phyloP scores from a whole-genome alignment of 2,888 invertebrate species.

The Phalera bucephala region DNA sequence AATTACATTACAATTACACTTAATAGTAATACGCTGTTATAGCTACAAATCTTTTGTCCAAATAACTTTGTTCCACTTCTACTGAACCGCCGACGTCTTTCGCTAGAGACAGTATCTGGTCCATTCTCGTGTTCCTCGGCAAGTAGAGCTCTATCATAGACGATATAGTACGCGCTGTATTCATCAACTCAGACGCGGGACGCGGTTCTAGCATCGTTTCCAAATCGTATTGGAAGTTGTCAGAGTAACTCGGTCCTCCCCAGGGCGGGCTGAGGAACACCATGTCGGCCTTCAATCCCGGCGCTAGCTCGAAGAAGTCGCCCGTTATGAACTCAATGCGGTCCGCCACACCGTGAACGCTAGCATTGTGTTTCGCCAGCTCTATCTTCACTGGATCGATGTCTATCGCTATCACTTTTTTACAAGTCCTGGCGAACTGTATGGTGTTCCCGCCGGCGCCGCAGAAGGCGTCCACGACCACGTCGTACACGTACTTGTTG shows the following conservation, averaged over 20 bases:
- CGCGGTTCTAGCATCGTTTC: slow-evolving; percentile 87
- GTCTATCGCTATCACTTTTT: slow-evolving; percentile 96
- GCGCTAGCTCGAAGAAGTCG: slow-evolving; percentile 91
- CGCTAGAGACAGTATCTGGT: slow-evolving; percentile 89
- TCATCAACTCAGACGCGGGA: slow-evolving; percentile 88
- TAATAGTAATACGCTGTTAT: slow-evolving; percentile 96
- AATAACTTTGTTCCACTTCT: slow-evolving; percentile 96
- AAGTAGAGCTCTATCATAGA: slow-evolving; percentile 92
- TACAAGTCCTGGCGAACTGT: slow-evolving; percentile 95
- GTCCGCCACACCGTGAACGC: slow-evolving; percentile 93
- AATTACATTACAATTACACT: too few relatives aligned
- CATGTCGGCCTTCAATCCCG: slow-evolving; percentile 88
- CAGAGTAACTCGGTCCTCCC: slow-evolving; percentile 95
- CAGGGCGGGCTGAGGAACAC: slow-evolving; percentile 99
- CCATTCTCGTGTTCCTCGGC: slow-evolving; percentile 92
- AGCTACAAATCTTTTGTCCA: slow-evolving; percentile 93
- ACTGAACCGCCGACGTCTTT: slow-evolving; percentile 87
- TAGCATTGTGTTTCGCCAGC: slow-evolving; percentile 95
- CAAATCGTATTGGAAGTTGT: slow-evolving; percentile 86
- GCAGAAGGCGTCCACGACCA: slow-evolving; percentile 98
- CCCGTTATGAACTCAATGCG: slow-evolving; percentile 96
- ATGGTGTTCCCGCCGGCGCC: slow-evolving; percentile 99
- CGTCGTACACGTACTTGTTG: slow-evolving; percentile 88
- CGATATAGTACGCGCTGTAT: slow-evolving; percentile 86
- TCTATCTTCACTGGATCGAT: slow-evolving; percentile 96